A percentile compares a stretch with the other conserved stretches of the same genome.
phyloP scores from a whole-genome alignment of 1,140 invertebrate species.

The Lasioglossum albipes region DNA sequence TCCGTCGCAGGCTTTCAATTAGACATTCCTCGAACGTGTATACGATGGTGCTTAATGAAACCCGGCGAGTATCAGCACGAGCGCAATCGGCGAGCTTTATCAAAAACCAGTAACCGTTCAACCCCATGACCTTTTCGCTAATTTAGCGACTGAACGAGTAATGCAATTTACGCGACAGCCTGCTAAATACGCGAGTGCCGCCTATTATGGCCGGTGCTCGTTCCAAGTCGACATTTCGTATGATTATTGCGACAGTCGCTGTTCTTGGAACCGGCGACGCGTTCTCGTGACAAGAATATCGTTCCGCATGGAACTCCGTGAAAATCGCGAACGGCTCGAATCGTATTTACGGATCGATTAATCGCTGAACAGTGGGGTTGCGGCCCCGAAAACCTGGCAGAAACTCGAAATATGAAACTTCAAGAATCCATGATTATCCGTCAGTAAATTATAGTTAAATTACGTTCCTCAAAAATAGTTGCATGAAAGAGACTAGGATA shows the following conservation, averaged over 20 bases:
- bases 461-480: too few species aligned
- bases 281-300: slow-evolving; percentile 9
- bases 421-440: too few species aligned
- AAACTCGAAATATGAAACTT: too few species aligned
- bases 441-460: too few species aligned
- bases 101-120: slow-evolving; percentile 25
- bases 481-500: too few species aligned
- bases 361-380: background rate
- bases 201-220: slow-evolving; percentile 22
- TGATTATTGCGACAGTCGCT: slow-evolving; percentile 37
- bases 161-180: slow-evolving; percentile 35
- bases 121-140: slow-evolving; percentile 38
- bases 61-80: background rate
- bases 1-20: background rate
- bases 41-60: background rate
- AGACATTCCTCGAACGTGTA: background rate
- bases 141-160: slow-evolving; percentile 35
- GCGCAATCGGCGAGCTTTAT: slow-evolving; percentile 6
- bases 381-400: too few species aligned
- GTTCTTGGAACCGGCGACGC: slow-evolving; percentile 25
- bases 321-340: background rate
- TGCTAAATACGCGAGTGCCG: slow-evolving; percentile 33
- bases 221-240: slow-evolving; percentile 35
- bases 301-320: slow-evolving; percentile 9
- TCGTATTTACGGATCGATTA: background rate